Base-by-base conservation (phyloP, 2,797 vertebrate genomes). In the Sebastiscus albofasciatus region DNA sequence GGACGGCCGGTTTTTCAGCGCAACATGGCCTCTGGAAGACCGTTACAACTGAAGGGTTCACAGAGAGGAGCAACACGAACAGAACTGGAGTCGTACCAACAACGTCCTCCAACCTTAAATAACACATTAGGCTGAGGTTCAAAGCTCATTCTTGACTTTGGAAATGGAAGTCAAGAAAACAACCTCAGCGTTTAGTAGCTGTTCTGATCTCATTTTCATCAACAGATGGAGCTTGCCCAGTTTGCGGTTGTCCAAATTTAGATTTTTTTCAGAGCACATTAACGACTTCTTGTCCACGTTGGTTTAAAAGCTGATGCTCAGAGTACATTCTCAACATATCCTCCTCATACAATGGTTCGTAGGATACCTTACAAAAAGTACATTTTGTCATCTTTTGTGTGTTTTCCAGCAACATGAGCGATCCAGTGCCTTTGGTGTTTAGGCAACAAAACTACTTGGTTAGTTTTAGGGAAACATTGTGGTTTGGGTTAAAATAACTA, bases 41-140 rank as follows among this genome's bases (percentile, higher is more conserved):
- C 34, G 52, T 22, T 60, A 67, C n/a, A 11, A 13, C 34, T 18
- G 54, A 73, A 73, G 85, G 78, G 84, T 83, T 85, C 62, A 67
- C 60, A 16, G 56, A 68, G 58, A 80, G 71, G 74, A 78, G 77
- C 69, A 62, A 12, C 31, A 34, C 1, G 1, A 34, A 34, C 11
- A 46, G 14, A 72, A 54, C 18, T 8, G 27, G 54, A 6, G 13
- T 46, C 39, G 26, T 10, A 70, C 22, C 42, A 60, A 14, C 20
- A 39, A 39, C 22, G 22, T 52, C 34, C 20, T 74, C 72, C 27
- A 16, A 55, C 11, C 7, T 49, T 22, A 6, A 67, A 70, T 1
- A 2, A 46, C n/a, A 29, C 11, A 16, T 56, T 11, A 5, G 56
- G 29, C 49, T 29, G 39, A 75, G 36, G 46, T 62, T 59, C 13